Evolutionary conservation across 2,888 invertebrate species (phyloP).

Genomic region (Belgica antarctica): DNA sequence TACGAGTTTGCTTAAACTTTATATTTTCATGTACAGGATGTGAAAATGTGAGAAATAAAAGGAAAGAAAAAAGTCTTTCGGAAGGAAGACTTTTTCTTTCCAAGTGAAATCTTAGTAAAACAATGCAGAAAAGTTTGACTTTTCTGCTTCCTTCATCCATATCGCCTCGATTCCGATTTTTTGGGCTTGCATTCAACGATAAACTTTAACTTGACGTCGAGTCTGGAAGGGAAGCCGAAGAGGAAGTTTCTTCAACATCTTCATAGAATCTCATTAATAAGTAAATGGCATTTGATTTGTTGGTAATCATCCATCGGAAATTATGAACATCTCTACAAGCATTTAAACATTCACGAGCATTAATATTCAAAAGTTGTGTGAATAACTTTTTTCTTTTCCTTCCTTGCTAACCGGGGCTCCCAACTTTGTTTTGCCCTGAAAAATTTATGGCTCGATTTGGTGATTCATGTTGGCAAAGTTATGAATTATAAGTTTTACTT

Average conservation of each 20-base stretch:
- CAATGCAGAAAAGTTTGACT: conserved; percentile 10
- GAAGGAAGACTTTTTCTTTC: not conserved
- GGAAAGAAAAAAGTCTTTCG: not conserved
- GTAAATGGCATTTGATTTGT: conserved; percentile 36
- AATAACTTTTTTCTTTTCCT: not conserved
- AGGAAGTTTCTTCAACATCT: not conserved
- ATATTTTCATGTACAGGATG: too few species aligned
- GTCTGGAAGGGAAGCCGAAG: not conserved
- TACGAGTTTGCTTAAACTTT: not conserved
- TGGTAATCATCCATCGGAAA: conserved; percentile 41
- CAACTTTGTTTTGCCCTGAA: too few species aligned
- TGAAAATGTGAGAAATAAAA: not conserved
- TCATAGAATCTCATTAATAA: conserved; percentile 38
- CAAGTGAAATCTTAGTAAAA: not conserved
- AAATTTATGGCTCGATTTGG: conserved; percentile 14
- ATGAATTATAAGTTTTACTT: not conserved
- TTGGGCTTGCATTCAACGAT: too few species aligned
- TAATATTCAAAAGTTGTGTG: conserved; percentile 24
- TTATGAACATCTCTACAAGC: conserved; percentile 23
- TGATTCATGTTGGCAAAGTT: conserved; percentile 20
- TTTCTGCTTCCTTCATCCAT: too few species aligned
- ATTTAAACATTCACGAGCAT: not conserved
- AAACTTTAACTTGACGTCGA: not conserved
- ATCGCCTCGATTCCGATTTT: too few species aligned
- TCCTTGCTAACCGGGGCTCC: not conserved